Conservation (phyloP, 2,888 invertebrate species). For the Hirtodrosophila alboralis region DNA sequence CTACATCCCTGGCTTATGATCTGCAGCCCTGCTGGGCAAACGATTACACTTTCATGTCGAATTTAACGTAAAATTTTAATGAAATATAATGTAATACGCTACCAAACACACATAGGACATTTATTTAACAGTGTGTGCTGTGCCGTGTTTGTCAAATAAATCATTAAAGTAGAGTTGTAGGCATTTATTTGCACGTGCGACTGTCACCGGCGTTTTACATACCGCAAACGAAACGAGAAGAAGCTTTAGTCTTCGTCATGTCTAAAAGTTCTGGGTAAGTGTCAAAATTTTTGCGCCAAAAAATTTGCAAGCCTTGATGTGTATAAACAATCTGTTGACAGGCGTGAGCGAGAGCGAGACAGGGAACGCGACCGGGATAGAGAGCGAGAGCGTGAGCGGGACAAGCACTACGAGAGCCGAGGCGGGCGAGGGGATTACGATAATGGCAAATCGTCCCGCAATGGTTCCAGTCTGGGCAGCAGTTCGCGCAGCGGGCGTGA, state of each 20-base stretch:
- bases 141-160: background rate
- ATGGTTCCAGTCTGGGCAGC: constrained; percentile 63
- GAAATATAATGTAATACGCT: constrained; percentile 1
- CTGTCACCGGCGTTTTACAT: constrained; percentile 26
- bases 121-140: background rate
- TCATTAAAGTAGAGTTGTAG: background rate
- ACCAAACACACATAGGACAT: background rate
- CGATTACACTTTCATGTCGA: constrained; percentile 34
- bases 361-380: constrained; percentile 56
- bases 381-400: constrained; percentile 73
- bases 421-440: constrained; percentile 60
- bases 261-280: constrained; percentile 70
- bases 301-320: background rate
- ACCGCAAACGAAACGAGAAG: background rate
- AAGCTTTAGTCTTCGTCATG: constrained; percentile 40
- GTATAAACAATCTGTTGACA: background rate
- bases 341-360: constrained; percentile 69
- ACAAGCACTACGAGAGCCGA: constrained; percentile 66
- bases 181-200: background rate
- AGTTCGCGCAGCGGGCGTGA: constrained; percentile 60
- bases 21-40: constrained; percentile 39
- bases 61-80: constrained; percentile 10
- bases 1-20: too few relatives aligned
- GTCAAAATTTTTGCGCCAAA: background rate
- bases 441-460: constrained; percentile 71